These are phyloP conservation scores for Pelobates cultripes DNA, from an alignment of 2,797 vertebrate species.

Conservation along the genomic window DNA sequence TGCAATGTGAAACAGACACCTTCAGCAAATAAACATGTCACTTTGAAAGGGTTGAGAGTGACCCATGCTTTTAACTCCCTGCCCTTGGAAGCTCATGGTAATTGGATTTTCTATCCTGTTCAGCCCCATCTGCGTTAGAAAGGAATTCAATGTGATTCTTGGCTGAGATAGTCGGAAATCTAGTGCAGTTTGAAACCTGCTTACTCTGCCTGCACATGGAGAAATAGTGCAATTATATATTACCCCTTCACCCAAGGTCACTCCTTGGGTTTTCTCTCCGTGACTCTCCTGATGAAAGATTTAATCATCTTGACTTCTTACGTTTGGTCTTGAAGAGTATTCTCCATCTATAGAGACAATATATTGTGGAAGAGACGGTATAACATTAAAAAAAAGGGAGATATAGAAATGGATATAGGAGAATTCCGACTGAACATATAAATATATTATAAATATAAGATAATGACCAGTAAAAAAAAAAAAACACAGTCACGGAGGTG, in stretches of 20 bases:
- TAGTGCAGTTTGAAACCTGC: constrained; percentile 20
- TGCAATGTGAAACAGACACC: constrained; percentile 16
- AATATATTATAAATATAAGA: too few relatives aligned
- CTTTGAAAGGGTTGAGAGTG: constrained; percentile 15
- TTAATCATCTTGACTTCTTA: not conserved
- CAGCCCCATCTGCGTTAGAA: constrained; percentile 25
- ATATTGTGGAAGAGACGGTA: too few relatives aligned
- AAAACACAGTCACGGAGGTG: too few relatives aligned
- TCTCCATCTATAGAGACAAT: too few relatives aligned
- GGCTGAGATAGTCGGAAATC: constrained; percentile 41
- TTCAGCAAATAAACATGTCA: constrained; percentile 34
- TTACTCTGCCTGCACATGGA: not conserved
- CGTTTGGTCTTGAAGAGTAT: not conserved
- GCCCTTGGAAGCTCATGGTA: constrained; percentile 26
- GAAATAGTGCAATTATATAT: not conserved
- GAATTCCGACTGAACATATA: too few relatives aligned
- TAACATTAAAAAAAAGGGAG: too few relatives aligned
- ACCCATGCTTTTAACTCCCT: constrained; percentile 11
- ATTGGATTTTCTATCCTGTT: constrained; percentile 41
- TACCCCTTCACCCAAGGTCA: constrained; percentile 6
- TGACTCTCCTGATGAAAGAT: constrained; percentile 4
- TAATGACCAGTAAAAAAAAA: too few relatives aligned
- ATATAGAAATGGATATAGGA: too few relatives aligned
- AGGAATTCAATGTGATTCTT: constrained; percentile 37
- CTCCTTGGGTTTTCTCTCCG: not conserved